These are phyloP conservation scores for Diplazon laetatorius DNA, from an alignment of 2,888 invertebrate species.

Conservation along the genomic window DNA sequence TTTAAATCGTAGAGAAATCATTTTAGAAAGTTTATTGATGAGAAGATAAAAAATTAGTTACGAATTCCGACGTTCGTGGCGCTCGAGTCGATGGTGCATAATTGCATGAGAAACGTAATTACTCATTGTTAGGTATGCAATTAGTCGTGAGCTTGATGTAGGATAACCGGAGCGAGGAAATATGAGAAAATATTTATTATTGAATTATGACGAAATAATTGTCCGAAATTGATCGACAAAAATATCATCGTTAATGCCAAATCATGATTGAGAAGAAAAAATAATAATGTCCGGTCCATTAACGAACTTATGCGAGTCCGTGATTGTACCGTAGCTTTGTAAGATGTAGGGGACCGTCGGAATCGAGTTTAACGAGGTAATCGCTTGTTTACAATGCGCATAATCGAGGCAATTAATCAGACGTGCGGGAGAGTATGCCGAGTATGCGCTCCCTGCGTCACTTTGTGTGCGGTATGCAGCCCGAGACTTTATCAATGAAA, in stretches of 20 bases:
- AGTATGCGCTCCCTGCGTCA: conserved; percentile 29
- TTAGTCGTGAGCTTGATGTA: too few species aligned
- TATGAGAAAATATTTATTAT: too few species aligned
- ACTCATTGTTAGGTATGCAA: too few species aligned
- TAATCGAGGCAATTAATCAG: conserved; percentile 53
- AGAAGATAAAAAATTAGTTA: too few species aligned
- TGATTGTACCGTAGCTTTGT: not conserved
- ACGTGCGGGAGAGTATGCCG: conserved; percentile 49
- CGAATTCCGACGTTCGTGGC: too few species aligned
- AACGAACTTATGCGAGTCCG: conserved; percentile 50
- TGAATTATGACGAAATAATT: too few species aligned
- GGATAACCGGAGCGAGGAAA: too few species aligned
- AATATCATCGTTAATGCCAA: not conserved
- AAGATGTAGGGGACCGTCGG: conserved; percentile 7
- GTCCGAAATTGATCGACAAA: too few species aligned
- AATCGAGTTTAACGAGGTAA: conserved; percentile 67
- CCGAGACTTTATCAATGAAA: conserved; percentile 33
- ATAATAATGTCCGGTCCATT: conserved; percentile 44
- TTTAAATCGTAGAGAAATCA: too few species aligned
- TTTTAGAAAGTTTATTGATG: too few species aligned
- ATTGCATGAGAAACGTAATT: too few species aligned
- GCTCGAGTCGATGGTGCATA: too few species aligned
- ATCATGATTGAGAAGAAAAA: not conserved
- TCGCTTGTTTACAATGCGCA: conserved; percentile 68
- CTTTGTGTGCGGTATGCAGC: conserved; percentile 20